Evolutionary conservation across 2,888 invertebrate genomes (phyloP).

Genomic region (Apotomis capreana): DNA sequence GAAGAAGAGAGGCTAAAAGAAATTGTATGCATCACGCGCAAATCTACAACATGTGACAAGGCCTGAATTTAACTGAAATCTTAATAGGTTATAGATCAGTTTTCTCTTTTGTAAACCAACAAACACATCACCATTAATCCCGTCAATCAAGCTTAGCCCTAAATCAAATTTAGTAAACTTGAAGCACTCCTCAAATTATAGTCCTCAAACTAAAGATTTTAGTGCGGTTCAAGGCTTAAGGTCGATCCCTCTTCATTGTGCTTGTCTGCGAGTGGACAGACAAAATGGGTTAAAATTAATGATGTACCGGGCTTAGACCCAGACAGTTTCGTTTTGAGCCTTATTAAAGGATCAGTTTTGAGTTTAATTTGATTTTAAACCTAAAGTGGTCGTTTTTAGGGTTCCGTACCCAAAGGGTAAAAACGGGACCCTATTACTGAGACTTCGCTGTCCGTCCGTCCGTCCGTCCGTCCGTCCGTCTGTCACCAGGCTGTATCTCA

Average conservation of each 20-base stretch:
- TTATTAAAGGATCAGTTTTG: not conserved
- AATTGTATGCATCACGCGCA: too few species aligned
- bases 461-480: too few species aligned
- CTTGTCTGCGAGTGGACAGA: constrained; percentile 7
- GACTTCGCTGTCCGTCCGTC: too few species aligned
- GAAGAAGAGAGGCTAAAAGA: too few species aligned
- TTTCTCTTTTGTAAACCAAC: too few species aligned
- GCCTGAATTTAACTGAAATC: too few species aligned
- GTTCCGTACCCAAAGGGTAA: too few species aligned
- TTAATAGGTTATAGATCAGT: too few species aligned
- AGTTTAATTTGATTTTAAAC: not conserved
- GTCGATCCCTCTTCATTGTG: constrained; percentile 29
- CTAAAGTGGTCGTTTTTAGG: not conserved
- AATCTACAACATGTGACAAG: too few species aligned
- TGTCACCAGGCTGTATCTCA: too few species aligned
- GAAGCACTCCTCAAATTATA: constrained; percentile 5
- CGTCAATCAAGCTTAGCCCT: not conserved
- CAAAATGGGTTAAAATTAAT: constrained; percentile 34
- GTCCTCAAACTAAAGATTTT: constrained; percentile 26
- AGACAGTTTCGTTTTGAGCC: not conserved
- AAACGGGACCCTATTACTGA: too few species aligned
- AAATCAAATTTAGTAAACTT: constrained; percentile 1
- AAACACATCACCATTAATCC: not conserved
- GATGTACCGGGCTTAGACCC: constrained; percentile 19
- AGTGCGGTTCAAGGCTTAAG: constrained; percentile 16